Base-by-base conservation (phyloP, 2,888 invertebrate genomes). In the Latrodectus hesperus region DNA sequence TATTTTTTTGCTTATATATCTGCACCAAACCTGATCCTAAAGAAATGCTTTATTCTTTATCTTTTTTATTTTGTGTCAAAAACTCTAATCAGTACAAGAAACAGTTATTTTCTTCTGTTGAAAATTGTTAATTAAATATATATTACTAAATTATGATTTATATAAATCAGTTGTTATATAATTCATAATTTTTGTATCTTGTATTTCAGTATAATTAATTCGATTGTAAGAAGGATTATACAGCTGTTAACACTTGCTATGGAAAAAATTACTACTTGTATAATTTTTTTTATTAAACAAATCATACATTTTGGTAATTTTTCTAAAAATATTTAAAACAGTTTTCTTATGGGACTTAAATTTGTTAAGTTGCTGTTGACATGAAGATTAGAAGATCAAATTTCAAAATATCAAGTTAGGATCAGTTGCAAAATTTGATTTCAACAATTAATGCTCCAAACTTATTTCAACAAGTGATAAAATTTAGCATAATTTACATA, bases 1-100 rank as follows among this genome's bases (percentile, higher is more conserved):
- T 88, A 60, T 84, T 88, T 75, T 84, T 88, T 74, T 77, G 80
- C 70, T 80, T 82, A 49, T 81, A 85, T 70, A n/a, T 86, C 38
- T 84, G 77, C 65, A 86, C 84, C 67, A 78, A 78, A 51, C 83
- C 83, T 14, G 73, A 83, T 51, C 82, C 80, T 12, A 84, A 89
- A 68, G 76, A 80, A 60, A 71, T 81, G 60, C 16, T 85, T 16
- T 74, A 55, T 51, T 89, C 83, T 84, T 14, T 84, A 12, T 77
- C 84, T n/a, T 77, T 76, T 26, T 17, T 84, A 38, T 64, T 71
- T 64, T 77, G 77, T 52, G 17, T 60, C n/a, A 81, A 68, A 53
- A 84, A n/a, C n/a, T 11, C 67, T 53, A 9, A 38, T 9, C 26
- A 53, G 9, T 38, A 81, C 26, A 64, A 72, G 9, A 80, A 80